Evolutionary conservation across 2,113 vertebrate genomes (phyloP), one percentile per base, ranked within the genome.

Genomic region (Sigmodon hispidus): DNA sequence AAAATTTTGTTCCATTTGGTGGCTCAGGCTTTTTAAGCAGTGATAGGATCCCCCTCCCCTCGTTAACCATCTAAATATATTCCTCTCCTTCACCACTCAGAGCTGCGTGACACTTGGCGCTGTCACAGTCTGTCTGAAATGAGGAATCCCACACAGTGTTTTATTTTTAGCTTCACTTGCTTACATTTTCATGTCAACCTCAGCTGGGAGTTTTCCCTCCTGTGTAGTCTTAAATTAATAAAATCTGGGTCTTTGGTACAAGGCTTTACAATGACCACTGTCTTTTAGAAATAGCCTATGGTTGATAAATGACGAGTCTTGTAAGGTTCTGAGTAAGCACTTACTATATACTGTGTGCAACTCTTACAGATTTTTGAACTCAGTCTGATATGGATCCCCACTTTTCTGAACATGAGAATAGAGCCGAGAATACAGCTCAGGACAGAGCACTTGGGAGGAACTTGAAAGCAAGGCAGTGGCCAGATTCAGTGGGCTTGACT

Each of bases 81-180:
- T 86, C 86, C 72, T 87, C 65, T 65, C 83, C 72, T 31, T 52
- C 77, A 16, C n/a, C 48, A n/a, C 40, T 36, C 80, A 69, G 73
- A 76, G 55, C 87, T 63, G 57, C 26, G 0, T 70, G 90, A 86
- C 90, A 94, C 87, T 84, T 50, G 73, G 69, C 10, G 5, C 83
- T 95, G 88, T 92, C 86, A 91, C 81, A 36, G 91, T 16, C 86
- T 84, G 87, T 93, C 89, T 69, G 93, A 86, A 80, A 48, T 87
- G 83, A 97, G 95, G 96, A 96, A 93, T 94, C 91, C 91, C 86
- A 91, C 87, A 36, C 3, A 81, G 91, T 83, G 31, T 8, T 84
- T 90, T 96, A 97, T 96, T 97, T 97, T 96, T 93, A 96, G 90
- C 61, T 89, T 86, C 10, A 16, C 50, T 89, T 77, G 89, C 96